Conservation (phyloP, 2,113 vertebrate genomes). For the Albula glossodonta region DNA sequence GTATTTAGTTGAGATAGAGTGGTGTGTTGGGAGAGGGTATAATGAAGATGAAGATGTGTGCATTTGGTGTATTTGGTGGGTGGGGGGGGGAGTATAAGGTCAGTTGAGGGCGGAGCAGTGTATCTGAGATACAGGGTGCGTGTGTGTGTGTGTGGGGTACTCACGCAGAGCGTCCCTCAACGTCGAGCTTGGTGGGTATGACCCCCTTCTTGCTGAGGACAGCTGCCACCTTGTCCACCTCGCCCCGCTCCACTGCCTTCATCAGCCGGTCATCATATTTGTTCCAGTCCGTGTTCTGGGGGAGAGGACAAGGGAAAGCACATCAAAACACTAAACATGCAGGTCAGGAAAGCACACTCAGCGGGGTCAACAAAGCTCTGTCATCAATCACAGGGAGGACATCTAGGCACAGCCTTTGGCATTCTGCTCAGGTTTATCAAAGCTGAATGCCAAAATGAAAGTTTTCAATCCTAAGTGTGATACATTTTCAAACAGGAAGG, state of each 20-base stretch:
- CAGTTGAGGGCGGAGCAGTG: too few relatives aligned
- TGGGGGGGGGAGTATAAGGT: not conserved
- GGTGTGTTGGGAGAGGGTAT: not conserved
- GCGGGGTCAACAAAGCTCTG: not conserved
- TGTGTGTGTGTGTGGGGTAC: constrained; percentile 56
- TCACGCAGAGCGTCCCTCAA: constrained; percentile 95
- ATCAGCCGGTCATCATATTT: constrained; percentile 96
- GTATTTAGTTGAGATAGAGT: not conserved
- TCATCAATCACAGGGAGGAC: not conserved
- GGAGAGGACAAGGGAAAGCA: constrained; percentile 7
- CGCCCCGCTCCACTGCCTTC: constrained; percentile 93
- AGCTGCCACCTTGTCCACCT: constrained; percentile 90
- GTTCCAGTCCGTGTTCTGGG: constrained; percentile 90
- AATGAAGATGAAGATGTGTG: not conserved
- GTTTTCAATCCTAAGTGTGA: too few relatives aligned
- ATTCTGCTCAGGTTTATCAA: too few relatives aligned
- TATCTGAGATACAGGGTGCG: not conserved
- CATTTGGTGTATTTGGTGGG: not conserved
- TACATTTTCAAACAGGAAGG: too few relatives aligned
- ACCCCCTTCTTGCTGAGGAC: constrained; percentile 92
- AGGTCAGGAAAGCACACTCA: not conserved
- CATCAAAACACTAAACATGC: not conserved
- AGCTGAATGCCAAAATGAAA: too few relatives aligned
- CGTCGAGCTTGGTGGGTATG: constrained; percentile 86
- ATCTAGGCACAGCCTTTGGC: not conserved